Percentiles rank a stretch among this genome's conserved stretches.
Conservation (phyloP, 2,797 vertebrate species). For the Sternotherus odoratus region DNA sequence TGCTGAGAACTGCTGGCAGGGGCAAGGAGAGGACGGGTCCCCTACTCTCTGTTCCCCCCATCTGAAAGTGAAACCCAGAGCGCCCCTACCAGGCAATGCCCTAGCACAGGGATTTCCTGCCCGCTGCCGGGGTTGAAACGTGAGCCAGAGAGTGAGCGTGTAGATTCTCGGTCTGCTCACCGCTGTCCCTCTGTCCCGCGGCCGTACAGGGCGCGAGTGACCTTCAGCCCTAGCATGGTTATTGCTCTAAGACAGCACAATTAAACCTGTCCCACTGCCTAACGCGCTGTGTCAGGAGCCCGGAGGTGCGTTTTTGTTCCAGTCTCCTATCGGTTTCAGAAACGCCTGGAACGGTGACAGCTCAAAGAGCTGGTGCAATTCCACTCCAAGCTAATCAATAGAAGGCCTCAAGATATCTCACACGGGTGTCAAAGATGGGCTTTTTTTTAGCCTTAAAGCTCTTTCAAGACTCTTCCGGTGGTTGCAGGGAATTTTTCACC, state of each 20-base stretch:
- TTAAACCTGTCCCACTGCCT: conserved; percentile 51
- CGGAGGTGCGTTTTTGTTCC: conserved; percentile 57
- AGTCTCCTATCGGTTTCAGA: conserved; percentile 67
- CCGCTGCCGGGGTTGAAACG: conserved; percentile 36
- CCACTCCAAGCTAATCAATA: conserved; percentile 67
- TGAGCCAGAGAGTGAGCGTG: background rate
- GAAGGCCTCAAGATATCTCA: conserved; percentile 65
- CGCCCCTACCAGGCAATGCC: conserved; percentile 17
- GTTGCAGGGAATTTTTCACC: background rate
- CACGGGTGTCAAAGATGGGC: conserved; percentile 36
- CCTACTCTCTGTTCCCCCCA: background rate
- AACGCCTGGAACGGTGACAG: conserved; percentile 63
- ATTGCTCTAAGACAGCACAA: conserved; percentile 64
- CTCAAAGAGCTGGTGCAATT: conserved; percentile 46
- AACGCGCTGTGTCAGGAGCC: conserved; percentile 49
- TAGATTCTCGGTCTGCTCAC: conserved; percentile 38
- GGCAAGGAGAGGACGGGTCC: background rate
- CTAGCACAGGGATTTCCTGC: conserved; percentile 21
- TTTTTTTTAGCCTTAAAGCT: conserved; percentile 11
- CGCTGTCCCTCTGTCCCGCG: background rate
- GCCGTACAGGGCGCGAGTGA: background rate
- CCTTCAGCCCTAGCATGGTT: conserved; percentile 58
- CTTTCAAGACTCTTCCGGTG: conserved; percentile 31
- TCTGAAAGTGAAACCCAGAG: background rate
- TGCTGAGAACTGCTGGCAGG: accelerated